Evolutionary conservation across 1,140 invertebrate genomes (phyloP).

Genomic region (Paracyclopina nana): DNA sequence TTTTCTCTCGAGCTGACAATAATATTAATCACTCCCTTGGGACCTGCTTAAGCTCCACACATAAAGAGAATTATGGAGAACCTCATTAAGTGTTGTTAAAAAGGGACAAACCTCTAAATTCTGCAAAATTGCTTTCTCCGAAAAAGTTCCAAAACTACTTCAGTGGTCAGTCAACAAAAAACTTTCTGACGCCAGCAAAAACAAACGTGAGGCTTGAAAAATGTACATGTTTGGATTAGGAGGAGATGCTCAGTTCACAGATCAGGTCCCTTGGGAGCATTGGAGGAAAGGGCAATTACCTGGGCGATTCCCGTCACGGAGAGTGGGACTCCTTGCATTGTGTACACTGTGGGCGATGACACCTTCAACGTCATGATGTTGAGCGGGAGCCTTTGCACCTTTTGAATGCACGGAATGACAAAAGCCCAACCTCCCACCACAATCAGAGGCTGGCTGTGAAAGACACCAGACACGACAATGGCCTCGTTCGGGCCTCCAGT

Average conservation of each 20-base stretch:
- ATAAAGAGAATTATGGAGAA: too few relatives aligned
- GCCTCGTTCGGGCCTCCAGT: slow-evolving; percentile 15
- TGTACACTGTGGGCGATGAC: slow-evolving; percentile 12
- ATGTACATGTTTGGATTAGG: too few relatives aligned
- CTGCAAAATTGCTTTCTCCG: too few relatives aligned
- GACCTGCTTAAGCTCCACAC: too few relatives aligned
- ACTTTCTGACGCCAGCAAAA: not conserved
- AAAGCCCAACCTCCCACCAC: slow-evolving; percentile 16
- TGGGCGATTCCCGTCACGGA: slow-evolving; percentile 16
- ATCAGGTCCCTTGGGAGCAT: too few relatives aligned
- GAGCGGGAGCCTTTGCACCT: slow-evolving; percentile 12
- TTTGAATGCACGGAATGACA: slow-evolving; percentile 15
- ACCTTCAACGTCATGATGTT: slow-evolving; percentile 16
- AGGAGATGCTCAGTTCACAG: too few relatives aligned
- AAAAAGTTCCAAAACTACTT: too few relatives aligned
- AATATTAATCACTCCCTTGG: too few relatives aligned
- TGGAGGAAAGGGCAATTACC: too few relatives aligned
- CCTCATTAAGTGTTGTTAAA: too few relatives aligned
- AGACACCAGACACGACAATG: slow-evolving; percentile 14
- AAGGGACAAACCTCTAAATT: too few relatives aligned
- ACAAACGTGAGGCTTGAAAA: not conserved
- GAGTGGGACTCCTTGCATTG: slow-evolving; percentile 15
- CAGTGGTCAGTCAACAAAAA: not conserved
- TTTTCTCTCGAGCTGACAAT: too few relatives aligned
- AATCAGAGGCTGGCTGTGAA: slow-evolving; percentile 13